phyloP scores from a whole-genome alignment of 2,888 invertebrate species.

The Cinara cedri region DNA sequence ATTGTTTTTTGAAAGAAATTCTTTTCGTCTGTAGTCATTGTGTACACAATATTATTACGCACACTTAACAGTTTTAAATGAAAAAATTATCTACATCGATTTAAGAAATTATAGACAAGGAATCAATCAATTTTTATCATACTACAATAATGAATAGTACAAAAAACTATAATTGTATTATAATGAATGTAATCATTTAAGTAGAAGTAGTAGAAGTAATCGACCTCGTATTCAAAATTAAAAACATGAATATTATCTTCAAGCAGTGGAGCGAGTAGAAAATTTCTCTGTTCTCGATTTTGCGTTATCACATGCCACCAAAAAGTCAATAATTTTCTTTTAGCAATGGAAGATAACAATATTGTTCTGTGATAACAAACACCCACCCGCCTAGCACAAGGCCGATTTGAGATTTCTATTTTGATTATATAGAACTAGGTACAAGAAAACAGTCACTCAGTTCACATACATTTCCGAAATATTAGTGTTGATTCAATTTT shows the following conservation, averaged over 20 bases:
- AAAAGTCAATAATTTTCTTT: not conserved
- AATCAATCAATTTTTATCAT: not conserved
- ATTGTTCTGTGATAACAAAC: no score
- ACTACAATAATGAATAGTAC: not conserved
- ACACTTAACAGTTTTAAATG: not conserved
- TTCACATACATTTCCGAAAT: no score
- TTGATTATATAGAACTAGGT: no score
- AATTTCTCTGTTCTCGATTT: not conserved
- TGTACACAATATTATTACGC: not conserved
- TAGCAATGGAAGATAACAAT: no score
- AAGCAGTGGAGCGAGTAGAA: not conserved
- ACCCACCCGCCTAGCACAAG: no score
- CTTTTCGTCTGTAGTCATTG: conserved; percentile 64
- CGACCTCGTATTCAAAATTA: conserved; percentile 37
- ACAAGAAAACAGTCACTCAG: no score
- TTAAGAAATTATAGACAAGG: not conserved
- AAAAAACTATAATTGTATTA: not conserved
- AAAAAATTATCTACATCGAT: not conserved
- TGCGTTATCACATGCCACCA: not conserved
- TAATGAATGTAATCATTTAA: conserved; percentile 9
- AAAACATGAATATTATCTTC: not conserved
- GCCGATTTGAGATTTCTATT: no score
- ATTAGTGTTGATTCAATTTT: no score
- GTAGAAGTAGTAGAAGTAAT: no score
- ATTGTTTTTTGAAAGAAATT: conserved; percentile 80